Evolutionary conservation across 53 echinoderm and acorn worm genomes (phyloP).

Genomic region (Holothuria scabra): DNA sequence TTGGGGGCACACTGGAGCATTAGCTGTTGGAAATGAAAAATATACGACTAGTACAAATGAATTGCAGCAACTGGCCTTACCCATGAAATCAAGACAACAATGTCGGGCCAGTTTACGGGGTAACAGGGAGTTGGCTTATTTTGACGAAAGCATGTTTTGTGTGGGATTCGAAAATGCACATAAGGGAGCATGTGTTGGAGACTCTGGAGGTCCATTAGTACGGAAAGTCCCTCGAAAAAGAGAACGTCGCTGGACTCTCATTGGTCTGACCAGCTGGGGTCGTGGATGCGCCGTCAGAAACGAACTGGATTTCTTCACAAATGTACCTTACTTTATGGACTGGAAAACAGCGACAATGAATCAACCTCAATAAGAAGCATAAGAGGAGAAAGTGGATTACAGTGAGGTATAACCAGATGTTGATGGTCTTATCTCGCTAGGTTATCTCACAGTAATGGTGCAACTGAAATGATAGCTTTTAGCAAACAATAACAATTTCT

Average conservation of each 20-base stretch:
- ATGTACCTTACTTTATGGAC: constrained; percentile 9
- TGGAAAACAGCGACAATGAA: constrained; percentile 10
- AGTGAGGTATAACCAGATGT: too few relatives aligned
- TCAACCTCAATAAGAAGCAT: neutral
- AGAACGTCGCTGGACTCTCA: constrained; percentile 6
- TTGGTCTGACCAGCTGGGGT: constrained; percentile 39
- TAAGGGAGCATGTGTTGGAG: neutral
- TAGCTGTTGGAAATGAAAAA: neutral
- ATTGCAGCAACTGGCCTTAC: neutral
- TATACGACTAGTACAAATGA: too few relatives aligned
- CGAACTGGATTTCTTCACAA: constrained; percentile 37
- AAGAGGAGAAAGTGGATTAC: too few relatives aligned
- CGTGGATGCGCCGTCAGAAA: constrained; percentile 10
- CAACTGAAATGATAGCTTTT: too few relatives aligned
- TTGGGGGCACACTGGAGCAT: neutral
- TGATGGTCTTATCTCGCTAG: too few relatives aligned
- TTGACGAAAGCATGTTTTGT: constrained; percentile 22
- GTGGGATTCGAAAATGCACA: neutral
- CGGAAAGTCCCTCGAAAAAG: neutral
- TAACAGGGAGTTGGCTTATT: neutral
- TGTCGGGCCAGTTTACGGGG: constrained; percentile 4
- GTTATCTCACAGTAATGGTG: too few relatives aligned
- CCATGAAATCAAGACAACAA: neutral
- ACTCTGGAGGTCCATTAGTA: constrained; percentile 5
- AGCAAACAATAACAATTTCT: too few relatives aligned